Evolutionary conservation across 2,797 vertebrate genomes (phyloP), one percentile per base, ranked within the genome.

Genomic region (Alosa sapidissima): DNA sequence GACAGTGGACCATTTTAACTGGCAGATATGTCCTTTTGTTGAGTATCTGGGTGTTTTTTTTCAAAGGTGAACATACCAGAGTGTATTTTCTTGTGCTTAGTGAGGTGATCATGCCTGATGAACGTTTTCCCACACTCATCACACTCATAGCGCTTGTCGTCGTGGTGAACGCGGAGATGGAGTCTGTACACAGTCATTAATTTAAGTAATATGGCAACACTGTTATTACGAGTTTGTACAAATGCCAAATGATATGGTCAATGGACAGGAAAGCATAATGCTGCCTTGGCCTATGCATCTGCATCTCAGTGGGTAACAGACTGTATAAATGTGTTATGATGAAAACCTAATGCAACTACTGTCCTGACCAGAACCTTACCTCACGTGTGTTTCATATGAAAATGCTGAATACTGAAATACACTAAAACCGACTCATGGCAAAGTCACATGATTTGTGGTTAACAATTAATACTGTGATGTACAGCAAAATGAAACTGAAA

Each of bases 1-100:
- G 41, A 41, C 2, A 41, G 41, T 58, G 19, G 19, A 5, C 19
- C 14, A 58, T 54, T 54, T 19, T 7, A 58, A 4, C 6, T 58
- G 55, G 55, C 55, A 58, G 55, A 58, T 16, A 19, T n/a, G 41
- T 51, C 49, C 49, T 51, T 9, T 51, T 51, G 49, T 1, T 49
- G 49, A 51, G 49, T 51, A 51, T 51, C 49, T 11, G 48, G 52
- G 81, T 85, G 8, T 24, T 28, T 28, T 9, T 24, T 24, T 28
- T 10, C 5, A 24, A 10, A 75, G 85, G 52, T 47, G 83, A 87
- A 54, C 85, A 81, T 92, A 99, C 98, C 98, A 82, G 98, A 99
- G 91, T 99, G 98, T 92, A 98, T 99, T 92, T 98, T 99, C 92
- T 97, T 97, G 95, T 99, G 98, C 91, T 99, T 99, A 88, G 97